Conservation (phyloP, 2,113 vertebrate genomes). For the Condylura cristata region DNA sequence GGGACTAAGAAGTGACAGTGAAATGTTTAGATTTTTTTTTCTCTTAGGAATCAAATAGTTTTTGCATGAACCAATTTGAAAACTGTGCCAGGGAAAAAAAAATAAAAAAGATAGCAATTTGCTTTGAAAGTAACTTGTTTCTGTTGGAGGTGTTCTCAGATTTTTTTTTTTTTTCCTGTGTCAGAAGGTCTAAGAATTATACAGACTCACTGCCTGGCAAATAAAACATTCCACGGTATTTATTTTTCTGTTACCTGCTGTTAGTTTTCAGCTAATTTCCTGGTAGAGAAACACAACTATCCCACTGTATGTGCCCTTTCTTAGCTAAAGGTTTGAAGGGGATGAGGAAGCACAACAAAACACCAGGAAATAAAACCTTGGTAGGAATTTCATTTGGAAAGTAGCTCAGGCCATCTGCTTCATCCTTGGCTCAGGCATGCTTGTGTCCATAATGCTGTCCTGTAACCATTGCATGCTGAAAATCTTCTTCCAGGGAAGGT, state of each 20-base stretch:
- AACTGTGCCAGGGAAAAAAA: background rate
- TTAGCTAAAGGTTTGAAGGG: conserved; percentile 1
- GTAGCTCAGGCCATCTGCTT: conserved; percentile 48
- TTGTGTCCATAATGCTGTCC: background rate
- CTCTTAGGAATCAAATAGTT: background rate
- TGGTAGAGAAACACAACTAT: background rate
- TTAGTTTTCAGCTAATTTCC: conserved; percentile 13
- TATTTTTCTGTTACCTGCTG: conserved; percentile 46
- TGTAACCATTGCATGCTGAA: background rate
- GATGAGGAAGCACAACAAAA: background rate
- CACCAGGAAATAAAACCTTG: conserved; percentile 28
- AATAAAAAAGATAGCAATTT: background rate
- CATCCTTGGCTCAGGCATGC: background rate
- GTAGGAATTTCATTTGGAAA: conserved; percentile 48
- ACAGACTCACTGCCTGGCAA: background rate
- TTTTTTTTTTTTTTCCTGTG: conserved; percentile 41
- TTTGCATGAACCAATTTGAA: background rate
- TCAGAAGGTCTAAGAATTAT: background rate
- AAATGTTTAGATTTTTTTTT: background rate
- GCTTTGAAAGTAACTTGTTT: conserved; percentile 8
- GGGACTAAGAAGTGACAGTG: background rate
- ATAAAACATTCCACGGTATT: conserved; percentile 9
- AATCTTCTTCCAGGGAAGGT: background rate
- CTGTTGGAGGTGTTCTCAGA: background rate
- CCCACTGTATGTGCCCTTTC: background rate